Base-by-base conservation (phyloP, 1,140 invertebrate species). In the Papilio xuthus region DNA sequence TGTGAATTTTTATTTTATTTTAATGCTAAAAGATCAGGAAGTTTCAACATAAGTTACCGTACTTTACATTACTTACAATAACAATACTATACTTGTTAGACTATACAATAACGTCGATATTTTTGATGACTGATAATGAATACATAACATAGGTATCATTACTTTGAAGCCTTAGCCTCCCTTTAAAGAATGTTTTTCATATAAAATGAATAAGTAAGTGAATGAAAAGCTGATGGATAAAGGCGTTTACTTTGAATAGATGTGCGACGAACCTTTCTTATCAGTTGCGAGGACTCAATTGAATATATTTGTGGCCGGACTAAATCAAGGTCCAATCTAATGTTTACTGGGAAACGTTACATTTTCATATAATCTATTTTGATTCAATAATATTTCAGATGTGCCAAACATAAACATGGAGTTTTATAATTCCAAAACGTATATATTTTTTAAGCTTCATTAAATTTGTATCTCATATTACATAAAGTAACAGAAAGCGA, bases 201-300 rank as follows among this genome's bases (percentile, higher is more conserved):
- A 18, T 50, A 63, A 13, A 63, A 63, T 60, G 20, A 28, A 28
- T 63, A 63, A 60, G 20, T 23, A 23, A 63, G 60, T 63, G 23
- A 63, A 63, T 63, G 60, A 18, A 63, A 63, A 63, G 60, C 26
- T 23, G 23, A 63, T 63, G 23, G 23, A 15, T 63, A 63, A 15
- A 28, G 23, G 10, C n/a, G n/a, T 20, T 9, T 56, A 53, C 56
- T 23, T 60, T 60, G 56, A 26, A 60, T 60, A 60, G 56, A 60
- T 60, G 56, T 60, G 56, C 56, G 56, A 60, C 56, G 56, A 60
- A 60, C 56, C 56, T 60, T 60, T 60, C 56, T 60, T 60, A 60
- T 60, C 56, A 28, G 26, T 28, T 4, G 23, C 20, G 23, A 15
- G 23, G 60, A 15, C 23, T 63, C 9, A 26, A 53, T 53, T 53